Conservation (phyloP, 2,888 invertebrate species). For the Caenorhabditis japonica region DNA sequence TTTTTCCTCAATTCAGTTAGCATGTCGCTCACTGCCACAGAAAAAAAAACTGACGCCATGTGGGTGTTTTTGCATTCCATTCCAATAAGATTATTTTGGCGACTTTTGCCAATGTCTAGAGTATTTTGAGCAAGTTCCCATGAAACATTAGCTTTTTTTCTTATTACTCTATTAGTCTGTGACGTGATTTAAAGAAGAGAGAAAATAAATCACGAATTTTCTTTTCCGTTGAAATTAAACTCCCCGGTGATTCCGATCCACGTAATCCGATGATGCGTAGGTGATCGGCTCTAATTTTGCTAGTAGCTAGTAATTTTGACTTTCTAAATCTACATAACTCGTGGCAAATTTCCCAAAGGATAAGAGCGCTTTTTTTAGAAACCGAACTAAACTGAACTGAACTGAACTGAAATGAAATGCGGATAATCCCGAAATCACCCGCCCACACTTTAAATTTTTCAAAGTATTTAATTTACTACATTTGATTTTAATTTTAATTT, state of each 20-base stretch:
- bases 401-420: too few relatives aligned
- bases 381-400: too few relatives aligned
- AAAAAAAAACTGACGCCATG: too few relatives aligned
- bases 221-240: neutral
- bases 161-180: slow-evolving; percentile 10
- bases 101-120: slow-evolving; percentile 30
- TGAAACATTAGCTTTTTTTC: slow-evolving; percentile 3
- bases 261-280: too few relatives aligned
- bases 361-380: neutral
- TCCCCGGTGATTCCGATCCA: slow-evolving; percentile 35
- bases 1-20: neutral
- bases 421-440: too few relatives aligned
- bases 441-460: too few relatives aligned
- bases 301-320: slow-evolving; percentile 1
- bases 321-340: slow-evolving; percentile 13
- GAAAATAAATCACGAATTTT: too few relatives aligned
- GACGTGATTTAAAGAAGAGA: slow-evolving; percentile 29
- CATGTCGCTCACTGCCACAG: too few relatives aligned
- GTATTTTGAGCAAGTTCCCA: slow-evolving; percentile 32
- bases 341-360: slow-evolving; percentile 36
- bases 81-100: slow-evolving; percentile 29
- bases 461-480: too few relatives aligned
- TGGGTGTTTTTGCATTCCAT: slow-evolving; percentile 32
- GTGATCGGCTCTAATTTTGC: slow-evolving; percentile 14
- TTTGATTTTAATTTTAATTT: too few relatives aligned